A percentile compares a stretch with the other conserved stretches of the same genome.
These are phyloP conservation scores for Hartigia nigra DNA, from an alignment of 2,888 invertebrate species.

Conservation along the genomic window DNA sequence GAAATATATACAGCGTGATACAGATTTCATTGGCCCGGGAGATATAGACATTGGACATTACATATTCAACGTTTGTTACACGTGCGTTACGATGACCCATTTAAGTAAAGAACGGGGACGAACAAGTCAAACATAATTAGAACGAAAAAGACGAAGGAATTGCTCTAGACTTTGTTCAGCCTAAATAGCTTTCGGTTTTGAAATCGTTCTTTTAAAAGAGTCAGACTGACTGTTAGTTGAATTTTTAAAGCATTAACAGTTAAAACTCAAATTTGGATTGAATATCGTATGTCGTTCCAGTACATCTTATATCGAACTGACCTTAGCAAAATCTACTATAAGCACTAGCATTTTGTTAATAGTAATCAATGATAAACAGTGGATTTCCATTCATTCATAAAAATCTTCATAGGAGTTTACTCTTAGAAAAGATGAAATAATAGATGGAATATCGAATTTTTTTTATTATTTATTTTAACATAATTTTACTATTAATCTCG, in stretches of 20 bases:
- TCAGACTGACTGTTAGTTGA: not conserved
- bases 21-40: not conserved
- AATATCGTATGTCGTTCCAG: too few relatives aligned
- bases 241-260: too few relatives aligned
- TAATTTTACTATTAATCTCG: not conserved
- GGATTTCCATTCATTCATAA: too few relatives aligned
- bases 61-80: not conserved
- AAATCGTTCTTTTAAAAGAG: not conserved
- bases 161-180: not conserved
- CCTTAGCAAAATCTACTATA: too few relatives aligned
- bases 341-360: too few relatives aligned
- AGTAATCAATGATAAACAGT: too few relatives aligned
- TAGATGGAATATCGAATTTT: too few relatives aligned
- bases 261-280: too few relatives aligned
- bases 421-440: too few relatives aligned
- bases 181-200: not conserved
- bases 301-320: too few relatives aligned
- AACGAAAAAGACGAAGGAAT: not conserved
- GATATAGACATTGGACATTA: not conserved
- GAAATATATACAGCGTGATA: not conserved
- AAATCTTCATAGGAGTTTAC: too few relatives aligned
- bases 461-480: not conserved
- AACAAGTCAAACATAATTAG: not conserved
- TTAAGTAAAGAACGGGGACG: not conserved
- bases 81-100: not conserved